phyloP scores from a whole-genome alignment of 1,140 invertebrate species.

The Phenacoccus solenopsis region DNA sequence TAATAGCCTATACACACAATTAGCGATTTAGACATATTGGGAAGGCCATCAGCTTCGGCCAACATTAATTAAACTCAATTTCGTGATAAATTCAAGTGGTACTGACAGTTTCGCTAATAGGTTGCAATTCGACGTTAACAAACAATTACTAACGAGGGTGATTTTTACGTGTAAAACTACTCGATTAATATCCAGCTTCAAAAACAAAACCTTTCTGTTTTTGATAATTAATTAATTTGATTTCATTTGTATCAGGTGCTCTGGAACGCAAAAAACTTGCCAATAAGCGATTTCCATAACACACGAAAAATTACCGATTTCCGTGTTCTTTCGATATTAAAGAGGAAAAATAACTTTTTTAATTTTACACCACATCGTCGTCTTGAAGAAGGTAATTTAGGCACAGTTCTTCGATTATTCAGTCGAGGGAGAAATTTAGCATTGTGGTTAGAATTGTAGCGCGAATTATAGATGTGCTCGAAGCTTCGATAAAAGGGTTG shows the following conservation, averaged over 20 bases:
- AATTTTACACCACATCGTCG: no score
- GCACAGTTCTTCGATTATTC: no score
- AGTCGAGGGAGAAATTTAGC: no score
- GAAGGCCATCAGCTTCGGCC: background rate
- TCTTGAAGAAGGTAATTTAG: no score
- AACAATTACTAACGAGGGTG: constrained; percentile 16
- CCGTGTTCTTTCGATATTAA: no score
- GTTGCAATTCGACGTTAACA: constrained; percentile 15
- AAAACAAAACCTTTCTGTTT: constrained; percentile 17
- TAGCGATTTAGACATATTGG: constrained; percentile 7
- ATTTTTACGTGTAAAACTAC: constrained; percentile 14
- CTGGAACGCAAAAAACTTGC: background rate
- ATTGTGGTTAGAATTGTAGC: no score
- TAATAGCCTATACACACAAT: constrained; percentile 2
- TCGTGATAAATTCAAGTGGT: constrained; percentile 15
- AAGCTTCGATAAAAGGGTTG: no score
- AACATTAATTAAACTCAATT: constrained; percentile 15
- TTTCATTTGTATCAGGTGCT: background rate
- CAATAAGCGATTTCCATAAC: no score
- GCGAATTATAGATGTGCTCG: no score
- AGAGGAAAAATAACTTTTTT: no score
- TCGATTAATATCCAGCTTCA: constrained; percentile 12
- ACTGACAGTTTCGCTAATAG: constrained; percentile 16
- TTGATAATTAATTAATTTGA: constrained; percentile 17
- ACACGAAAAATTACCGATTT: no score